Conservation (phyloP, 2,888 invertebrate species). For the Melinaea menophilus region DNA sequence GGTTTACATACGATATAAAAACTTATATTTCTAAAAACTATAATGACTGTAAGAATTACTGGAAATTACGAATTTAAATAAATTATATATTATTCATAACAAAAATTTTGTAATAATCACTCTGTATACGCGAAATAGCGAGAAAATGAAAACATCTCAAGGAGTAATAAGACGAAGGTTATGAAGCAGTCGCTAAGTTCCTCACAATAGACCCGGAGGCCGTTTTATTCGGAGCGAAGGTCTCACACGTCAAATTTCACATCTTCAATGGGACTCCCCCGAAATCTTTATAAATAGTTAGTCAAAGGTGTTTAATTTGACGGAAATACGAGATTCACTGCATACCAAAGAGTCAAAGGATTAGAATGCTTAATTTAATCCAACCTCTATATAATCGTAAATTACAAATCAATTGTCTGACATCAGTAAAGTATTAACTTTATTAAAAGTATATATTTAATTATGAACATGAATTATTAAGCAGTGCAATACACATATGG, state of each 20-base stretch:
- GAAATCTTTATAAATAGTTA: slow-evolving; percentile 77
- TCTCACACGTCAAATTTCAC: slow-evolving; percentile 77
- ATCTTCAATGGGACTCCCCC: slow-evolving; percentile 66
- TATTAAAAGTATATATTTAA: too few relatives aligned
- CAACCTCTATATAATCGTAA: slow-evolving; percentile 42
- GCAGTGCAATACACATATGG: too few relatives aligned
- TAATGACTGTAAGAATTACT: neutral
- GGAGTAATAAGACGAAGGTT: slow-evolving; percentile 63
- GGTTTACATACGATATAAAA: too few relatives aligned
- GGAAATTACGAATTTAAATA: neutral
- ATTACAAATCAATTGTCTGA: too few relatives aligned
- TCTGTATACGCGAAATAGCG: slow-evolving; percentile 32
- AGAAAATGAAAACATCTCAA: slow-evolving; percentile 55
- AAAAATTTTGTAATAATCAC: slow-evolving; percentile 29
- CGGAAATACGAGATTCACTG: slow-evolving; percentile 66
- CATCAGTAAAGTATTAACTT: too few relatives aligned
- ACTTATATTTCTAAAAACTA: slow-evolving; percentile 10
- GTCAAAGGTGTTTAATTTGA: slow-evolving; percentile 72
- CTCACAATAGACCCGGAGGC: slow-evolving; percentile 51
- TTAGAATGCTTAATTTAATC: slow-evolving; percentile 62
- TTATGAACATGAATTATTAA: too few relatives aligned
- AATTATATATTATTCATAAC: neutral
- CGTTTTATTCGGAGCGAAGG: slow-evolving; percentile 55
- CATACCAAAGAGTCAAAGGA: slow-evolving; percentile 62
- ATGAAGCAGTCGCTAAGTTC: slow-evolving; percentile 56